Base-by-base conservation (phyloP, 2,888 invertebrate genomes). In the Maniola hyperantus region DNA sequence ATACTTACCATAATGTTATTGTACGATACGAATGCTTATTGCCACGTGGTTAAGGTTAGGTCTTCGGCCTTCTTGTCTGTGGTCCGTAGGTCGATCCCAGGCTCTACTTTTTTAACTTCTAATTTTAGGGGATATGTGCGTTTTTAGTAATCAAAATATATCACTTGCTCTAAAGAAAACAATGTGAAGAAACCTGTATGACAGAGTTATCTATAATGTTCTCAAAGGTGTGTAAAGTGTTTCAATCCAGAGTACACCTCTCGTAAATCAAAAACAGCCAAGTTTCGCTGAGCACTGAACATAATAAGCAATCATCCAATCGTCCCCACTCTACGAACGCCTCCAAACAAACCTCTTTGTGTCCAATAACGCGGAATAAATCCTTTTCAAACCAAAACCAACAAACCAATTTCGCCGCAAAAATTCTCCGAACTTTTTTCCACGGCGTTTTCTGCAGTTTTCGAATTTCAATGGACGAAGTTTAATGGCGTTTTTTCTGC, bases 351-450 rank as follows among this genome's bases (percentile, higher is more conserved):
- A 58, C 26, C 64, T 39, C 39, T 42, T 64, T 57, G 65, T 58
- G 67, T 64, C 67, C 59, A 67, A 64, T 64, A 67, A 54, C 36
- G 18, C 42, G 50, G 64, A 64, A 60, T 36, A 67, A 67, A 64
- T 64, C 67, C 64, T 34, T 58, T 62, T 42, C 36, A 33, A 65
- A 34, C 34, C 18, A 57, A 39, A 65, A 60, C 59, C 57, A 55
- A 66, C 62, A 50, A 57, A 57, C 66, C 55, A 51, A 66, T 66
- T 55, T 57, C 13, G 39, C 65, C 59, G 59, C 67, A 59, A 42
- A 65, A 64, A 67, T 70, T 67, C 70, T 44, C 26, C 64, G 69
- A 69, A 69, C 61, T 66, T 66, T 66, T 66, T 69, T 64, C 51
- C 60, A 34, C 59, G 54, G 44, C 13, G 58, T 68, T 62, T 59